Evolutionary conservation across 2,797 vertebrate species (phyloP).

Genomic region (Sebastes taczanowskii): DNA sequence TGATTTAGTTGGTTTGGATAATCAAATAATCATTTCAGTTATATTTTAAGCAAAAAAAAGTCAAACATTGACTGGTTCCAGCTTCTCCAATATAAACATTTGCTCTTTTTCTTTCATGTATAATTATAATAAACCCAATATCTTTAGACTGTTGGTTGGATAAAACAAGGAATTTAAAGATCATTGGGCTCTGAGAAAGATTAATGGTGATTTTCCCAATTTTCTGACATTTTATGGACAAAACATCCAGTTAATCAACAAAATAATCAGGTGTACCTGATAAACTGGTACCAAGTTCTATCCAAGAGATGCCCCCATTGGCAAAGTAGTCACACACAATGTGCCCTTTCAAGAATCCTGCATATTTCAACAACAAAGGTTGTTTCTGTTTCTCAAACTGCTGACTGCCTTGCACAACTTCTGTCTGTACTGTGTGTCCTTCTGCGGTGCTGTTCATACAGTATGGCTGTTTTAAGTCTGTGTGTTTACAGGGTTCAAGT

Average conservation of each 20-base stretch:
- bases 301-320: not conserved
- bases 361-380: conserved; percentile 69
- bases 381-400: conserved; percentile 58
- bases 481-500: not conserved
- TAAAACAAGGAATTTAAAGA: not conserved
- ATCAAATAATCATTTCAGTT: not conserved
- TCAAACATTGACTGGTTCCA: not conserved
- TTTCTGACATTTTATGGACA: not conserved
- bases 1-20: not conserved
- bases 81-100: not conserved
- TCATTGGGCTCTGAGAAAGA: not conserved
- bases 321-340: conserved; percentile 44
- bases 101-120: not conserved
- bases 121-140: not conserved
- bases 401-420: conserved; percentile 32
- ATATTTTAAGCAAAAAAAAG: not conserved
- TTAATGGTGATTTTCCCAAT: not conserved
- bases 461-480: not conserved
- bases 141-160: not conserved
- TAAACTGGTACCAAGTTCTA: not conserved
- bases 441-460: not conserved
- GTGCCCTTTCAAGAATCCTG: conserved; percentile 42
- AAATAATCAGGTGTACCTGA: not conserved
- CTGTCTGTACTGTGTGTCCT: not conserved
- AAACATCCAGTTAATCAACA: not conserved